These are phyloP conservation scores for Paragorgia papillata DNA, from an alignment of 92 coral and sea anemone species.

Conservation along the genomic window DNA sequence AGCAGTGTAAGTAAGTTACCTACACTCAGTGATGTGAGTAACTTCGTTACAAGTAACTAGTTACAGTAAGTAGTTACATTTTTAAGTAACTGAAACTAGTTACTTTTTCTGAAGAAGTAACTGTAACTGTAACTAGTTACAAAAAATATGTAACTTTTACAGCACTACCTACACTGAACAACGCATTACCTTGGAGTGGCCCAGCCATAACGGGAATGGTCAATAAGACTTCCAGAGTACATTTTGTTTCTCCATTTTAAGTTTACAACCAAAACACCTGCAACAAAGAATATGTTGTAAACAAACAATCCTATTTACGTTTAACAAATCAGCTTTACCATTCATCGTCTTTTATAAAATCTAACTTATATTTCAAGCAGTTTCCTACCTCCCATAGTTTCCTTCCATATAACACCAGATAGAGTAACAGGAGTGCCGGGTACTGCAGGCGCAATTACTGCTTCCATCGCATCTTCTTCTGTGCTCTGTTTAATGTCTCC, in stretches of 20 bases:
- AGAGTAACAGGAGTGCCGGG: constrained; percentile 93
- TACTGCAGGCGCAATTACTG: constrained; percentile 63
- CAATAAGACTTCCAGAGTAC: constrained; percentile 87
- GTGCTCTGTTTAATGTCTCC: constrained; percentile 46
- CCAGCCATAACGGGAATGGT: constrained; percentile 91
- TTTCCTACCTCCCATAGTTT: constrained; percentile 76
- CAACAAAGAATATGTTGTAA: too few species aligned
- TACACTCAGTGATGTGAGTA: too few species aligned
- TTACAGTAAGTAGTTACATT: too few species aligned
- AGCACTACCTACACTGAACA: too few species aligned
- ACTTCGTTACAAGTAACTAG: too few species aligned
- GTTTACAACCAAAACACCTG: constrained; percentile 94
- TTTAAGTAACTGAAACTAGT: too few species aligned
- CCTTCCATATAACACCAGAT: constrained; percentile 91
- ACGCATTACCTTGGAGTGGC: constrained; percentile 87
- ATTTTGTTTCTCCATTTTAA: constrained; percentile 94
- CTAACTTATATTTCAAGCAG: neutral
- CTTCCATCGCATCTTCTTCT: constrained; percentile 46
- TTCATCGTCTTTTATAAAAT: neutral
- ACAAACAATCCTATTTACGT: too few species aligned
- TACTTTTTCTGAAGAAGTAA: too few species aligned
- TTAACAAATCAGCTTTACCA: too few species aligned
- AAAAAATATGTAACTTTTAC: too few species aligned
- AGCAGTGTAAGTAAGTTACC: too few species aligned
- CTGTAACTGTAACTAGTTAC: too few species aligned